These are phyloP conservation scores for Mastomys coucha DNA, from an alignment of 2,113 vertebrate genomes.

Conservation along the genomic window DNA sequence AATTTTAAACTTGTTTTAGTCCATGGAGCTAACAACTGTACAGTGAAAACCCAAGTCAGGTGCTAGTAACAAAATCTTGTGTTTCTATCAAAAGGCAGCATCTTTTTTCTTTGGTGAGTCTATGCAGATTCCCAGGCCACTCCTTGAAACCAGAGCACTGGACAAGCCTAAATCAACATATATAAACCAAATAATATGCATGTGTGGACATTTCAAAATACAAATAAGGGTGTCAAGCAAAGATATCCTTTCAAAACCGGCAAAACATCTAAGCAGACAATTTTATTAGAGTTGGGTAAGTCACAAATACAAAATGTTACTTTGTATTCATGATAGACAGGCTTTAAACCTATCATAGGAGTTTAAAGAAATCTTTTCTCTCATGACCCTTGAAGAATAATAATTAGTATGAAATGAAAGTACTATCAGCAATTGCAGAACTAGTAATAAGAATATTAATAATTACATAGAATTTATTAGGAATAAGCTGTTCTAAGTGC, in stretches of 20 bases:
- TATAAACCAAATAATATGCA: not conserved
- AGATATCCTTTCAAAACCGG: constrained; percentile 17
- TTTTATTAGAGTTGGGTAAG: not conserved
- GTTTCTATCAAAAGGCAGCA: not conserved
- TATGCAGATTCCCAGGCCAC: not conserved
- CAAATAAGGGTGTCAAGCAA: not conserved
- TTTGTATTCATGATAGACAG: not conserved
- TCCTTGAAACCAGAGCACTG: not conserved
- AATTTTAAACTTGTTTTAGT: not conserved
- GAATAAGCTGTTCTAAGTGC: not conserved
- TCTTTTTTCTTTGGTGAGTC: not conserved
- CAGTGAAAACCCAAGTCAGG: not conserved
- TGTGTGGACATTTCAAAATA: not conserved
- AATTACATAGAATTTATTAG: constrained; percentile 21
- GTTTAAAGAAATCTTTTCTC: not conserved
- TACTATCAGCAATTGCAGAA: not conserved
- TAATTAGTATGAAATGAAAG: not conserved
- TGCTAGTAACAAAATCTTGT: not conserved
- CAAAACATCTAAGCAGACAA: not conserved
- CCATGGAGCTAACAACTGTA: not conserved
- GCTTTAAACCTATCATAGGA: not conserved
- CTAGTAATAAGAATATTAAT: not conserved
- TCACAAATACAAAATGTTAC: not conserved
- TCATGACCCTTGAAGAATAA: not conserved
- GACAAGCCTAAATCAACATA: not conserved